Base-by-base conservation (phyloP, 2,797 vertebrate genomes). In the Peromyscus eremicus region DNA sequence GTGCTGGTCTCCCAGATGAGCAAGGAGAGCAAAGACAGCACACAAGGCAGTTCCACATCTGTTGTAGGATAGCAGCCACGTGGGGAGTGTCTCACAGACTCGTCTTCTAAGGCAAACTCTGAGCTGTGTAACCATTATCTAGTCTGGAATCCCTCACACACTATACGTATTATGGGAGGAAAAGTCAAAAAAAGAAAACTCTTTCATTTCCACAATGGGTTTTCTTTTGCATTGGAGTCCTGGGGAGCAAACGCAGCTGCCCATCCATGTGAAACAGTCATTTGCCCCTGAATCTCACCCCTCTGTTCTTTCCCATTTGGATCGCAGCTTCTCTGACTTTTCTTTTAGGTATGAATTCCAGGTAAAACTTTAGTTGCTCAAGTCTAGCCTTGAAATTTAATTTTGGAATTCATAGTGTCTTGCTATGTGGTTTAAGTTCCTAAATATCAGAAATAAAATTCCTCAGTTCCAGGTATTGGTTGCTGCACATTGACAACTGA, bases 321-420 rank as follows among this genome's bases (percentile, higher is more conserved):
- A 73, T 34, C 32, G 75, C 10, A 62, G 27, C 6, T 83, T 79
- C 49, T 92, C n/a, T 90, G 55, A 37, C 16, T 94, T 73, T 91
- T 73, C 92, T 86, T 73, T 77, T 82, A 70, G 79, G 32, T 40
- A 75, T 86, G n/a, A 92, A 95, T 60, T 92, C 64, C 66, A 90
- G 43, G 32, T 71, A 81, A 94, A 96, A 95, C 0, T 75, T 34
- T 27, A 5, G 3, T 75, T 57, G 68, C 40, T 90, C 40, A 90
- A 80, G 77, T 6, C 27, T 86, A 64, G 49, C 1, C 27, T 92
- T 87, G 29, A 76, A 43, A 43, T 46, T 64, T 92, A 34, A 66
- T 81, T 94, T 88, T 32, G 66, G 37, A 34, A 40, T 79, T 88
- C 71, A 52, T 40, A 73, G 11, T 89, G n/a, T 32, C 40, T 85